Percentiles rank a stretch among this genome's conserved stretches.
Evolutionary conservation across 2,888 invertebrate genomes (phyloP).

Genomic region (Capitulum mitella): DNA sequence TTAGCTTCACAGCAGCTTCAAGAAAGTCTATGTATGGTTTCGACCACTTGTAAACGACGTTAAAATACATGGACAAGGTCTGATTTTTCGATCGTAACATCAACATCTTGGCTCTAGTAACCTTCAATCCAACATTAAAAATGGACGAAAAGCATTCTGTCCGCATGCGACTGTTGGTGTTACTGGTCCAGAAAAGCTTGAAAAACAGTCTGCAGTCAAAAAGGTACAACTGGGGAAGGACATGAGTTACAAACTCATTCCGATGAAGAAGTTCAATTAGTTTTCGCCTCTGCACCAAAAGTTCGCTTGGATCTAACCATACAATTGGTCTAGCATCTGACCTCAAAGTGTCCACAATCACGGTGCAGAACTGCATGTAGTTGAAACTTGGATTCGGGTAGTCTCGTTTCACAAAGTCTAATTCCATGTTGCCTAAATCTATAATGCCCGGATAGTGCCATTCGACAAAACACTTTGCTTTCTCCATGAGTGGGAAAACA

Average conservation of each 20-base stretch:
- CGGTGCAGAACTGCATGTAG: not conserved
- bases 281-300: not conserved
- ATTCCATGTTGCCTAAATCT: not conserved
- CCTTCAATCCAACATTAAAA: not conserved
- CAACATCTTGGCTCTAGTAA: not conserved
- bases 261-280: not conserved
- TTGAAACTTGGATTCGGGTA: not conserved
- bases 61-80: not conserved
- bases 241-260: not conserved
- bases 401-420: not conserved
- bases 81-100: not conserved
- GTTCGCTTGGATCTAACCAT: not conserved
- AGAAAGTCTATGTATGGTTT: not conserved
- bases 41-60: not conserved
- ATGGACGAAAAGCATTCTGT: slow-evolving; percentile 5
- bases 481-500: not conserved
- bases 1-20: not conserved
- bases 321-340: not conserved
- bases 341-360: not conserved
- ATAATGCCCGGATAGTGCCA: not conserved
- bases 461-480: not conserved
- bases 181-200: not conserved
- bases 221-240: not conserved
- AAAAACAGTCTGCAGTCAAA: not conserved
- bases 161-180: not conserved